These are phyloP conservation scores for Umimayanthus chanpuru DNA, from an alignment of 92 coral and sea anemone species.

Conservation along the genomic window DNA sequence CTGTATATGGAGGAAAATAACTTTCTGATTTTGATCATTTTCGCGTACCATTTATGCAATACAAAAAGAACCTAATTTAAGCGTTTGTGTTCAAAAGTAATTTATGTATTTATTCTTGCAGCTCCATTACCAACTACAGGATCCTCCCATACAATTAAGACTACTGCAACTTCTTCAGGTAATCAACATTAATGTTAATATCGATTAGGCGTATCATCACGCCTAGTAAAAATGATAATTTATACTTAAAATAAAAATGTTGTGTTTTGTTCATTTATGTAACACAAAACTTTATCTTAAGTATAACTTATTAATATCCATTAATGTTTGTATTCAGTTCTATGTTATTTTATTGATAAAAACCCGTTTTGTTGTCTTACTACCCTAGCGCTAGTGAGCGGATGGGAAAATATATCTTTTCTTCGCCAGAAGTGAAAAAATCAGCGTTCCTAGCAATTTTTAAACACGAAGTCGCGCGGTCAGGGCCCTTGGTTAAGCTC, in stretches of 20 bases:
- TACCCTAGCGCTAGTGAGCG: background rate
- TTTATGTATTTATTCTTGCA: background rate
- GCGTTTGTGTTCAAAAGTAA: background rate
- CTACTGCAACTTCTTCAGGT: constrained; percentile 10
- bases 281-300: too few relatives aligned
- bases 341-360: background rate
- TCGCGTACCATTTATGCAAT: background rate
- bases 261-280: too few relatives aligned
- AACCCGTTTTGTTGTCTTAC: background rate
- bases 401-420: too few relatives aligned
- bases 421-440: background rate
- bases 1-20: too few relatives aligned
- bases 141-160: background rate
- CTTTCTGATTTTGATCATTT: background rate
- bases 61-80: background rate
- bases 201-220: too few relatives aligned
- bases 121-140: background rate
- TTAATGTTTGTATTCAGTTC: too few relatives aligned
- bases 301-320: too few relatives aligned
- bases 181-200: background rate
- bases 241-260: too few relatives aligned
- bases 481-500: background rate
- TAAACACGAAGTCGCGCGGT: background rate
- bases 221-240: too few relatives aligned
- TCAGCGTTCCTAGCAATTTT: too few relatives aligned